These are phyloP conservation scores for Lissocephala sabroskyi DNA, from an alignment of 2,888 invertebrate genomes.

Conservation along the genomic window DNA sequence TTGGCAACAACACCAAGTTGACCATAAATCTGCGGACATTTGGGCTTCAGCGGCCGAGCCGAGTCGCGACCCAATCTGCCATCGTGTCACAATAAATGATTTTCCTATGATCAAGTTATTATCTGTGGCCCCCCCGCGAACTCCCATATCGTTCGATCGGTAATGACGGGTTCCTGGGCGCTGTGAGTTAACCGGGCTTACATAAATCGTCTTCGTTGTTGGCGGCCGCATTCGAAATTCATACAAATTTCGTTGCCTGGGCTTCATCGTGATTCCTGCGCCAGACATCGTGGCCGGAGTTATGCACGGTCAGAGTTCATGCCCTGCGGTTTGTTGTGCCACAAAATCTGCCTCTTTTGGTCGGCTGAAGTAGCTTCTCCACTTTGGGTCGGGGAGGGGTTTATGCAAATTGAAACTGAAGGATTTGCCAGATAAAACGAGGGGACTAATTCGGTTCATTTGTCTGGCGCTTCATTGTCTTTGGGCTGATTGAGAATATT, in stretches of 20 bases:
- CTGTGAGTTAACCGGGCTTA: slow-evolving; percentile 26
- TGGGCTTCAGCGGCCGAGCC: slow-evolving; percentile 22
- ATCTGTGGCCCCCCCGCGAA: slow-evolving; percentile 27
- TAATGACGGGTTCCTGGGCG: slow-evolving; percentile 51
- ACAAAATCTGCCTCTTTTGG: slow-evolving; percentile 10
- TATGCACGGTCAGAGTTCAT: slow-evolving; percentile 49
- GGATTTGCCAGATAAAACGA: too few relatives aligned
- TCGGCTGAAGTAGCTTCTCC: slow-evolving; percentile 22
- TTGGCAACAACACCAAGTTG: slow-evolving; percentile 28
- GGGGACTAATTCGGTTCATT: too few relatives aligned
- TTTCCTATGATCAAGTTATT: slow-evolving; percentile 58
- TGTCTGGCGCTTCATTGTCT: too few relatives aligned
- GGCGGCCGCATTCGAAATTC: slow-evolving; percentile 24
- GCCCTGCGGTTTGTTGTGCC: slow-evolving; percentile 53
- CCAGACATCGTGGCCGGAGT: slow-evolving; percentile 38
- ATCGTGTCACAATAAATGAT: slow-evolving; percentile 65
- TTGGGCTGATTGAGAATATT: too few relatives aligned
- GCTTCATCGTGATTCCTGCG: slow-evolving; percentile 37
- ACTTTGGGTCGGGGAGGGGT: slow-evolving; percentile 25
- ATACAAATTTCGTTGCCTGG: slow-evolving; percentile 18
- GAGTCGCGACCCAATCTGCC: slow-evolving; percentile 18
- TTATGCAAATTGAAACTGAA: slow-evolving; percentile 27
- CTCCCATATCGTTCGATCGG: slow-evolving; percentile 24
- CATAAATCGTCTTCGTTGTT: slow-evolving; percentile 36
- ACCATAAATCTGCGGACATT: slow-evolving; percentile 6